Evolutionary conservation across 2,113 vertebrate genomes (phyloP), one percentile per base, ranked within the genome.

Genomic region (Protomyctophum bolini): DNA sequence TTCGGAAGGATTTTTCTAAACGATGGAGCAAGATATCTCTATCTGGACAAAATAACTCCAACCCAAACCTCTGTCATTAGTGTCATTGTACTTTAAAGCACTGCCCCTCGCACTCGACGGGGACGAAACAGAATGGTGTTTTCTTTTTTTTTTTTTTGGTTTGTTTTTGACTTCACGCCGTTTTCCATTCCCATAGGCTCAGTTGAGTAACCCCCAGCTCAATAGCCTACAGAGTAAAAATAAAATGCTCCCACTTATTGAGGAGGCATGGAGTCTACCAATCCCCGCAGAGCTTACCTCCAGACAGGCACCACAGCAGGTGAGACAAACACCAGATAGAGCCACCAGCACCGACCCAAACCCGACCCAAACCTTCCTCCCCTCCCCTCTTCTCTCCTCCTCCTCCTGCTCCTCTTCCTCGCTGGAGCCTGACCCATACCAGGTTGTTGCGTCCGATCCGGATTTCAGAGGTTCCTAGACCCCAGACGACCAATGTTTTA

Each of bases 211-310:
- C 94, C 95, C 96, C 95, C 98, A 96, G 95, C 97, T 98, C 97
- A 96, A 96, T 99, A 99, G 96, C 96, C 97, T 96, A 93, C 97
- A 96, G 95, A 96, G 95, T 98, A 99, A 99, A 97, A 99, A 94
- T 97, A 98, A 98, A 98, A 98, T 98, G 96, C 97, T 99, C 95
- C 98, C 98, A 96, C 98, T 98, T 97, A 98, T 99, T 98, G 97
- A 99, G 96, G 98, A 99, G 94, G 98, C 98, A 65, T 99, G 98
- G 98, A 99, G 97, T 96, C 96, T 99, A 94, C 98, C 98, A 95
- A 99, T 99, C 92, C 97, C 98, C 92, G 98, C 98, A 94, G 98
- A 99, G 95, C 98, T 99, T 94, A 99, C 98, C 93, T 99, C 98
- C 95, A 98, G 98, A 94, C 98, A 99, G 98, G 97, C 96, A 94